Evolutionary conservation across 2,888 invertebrate genomes (phyloP), one percentile per base, ranked within the genome.

Genomic region (Chrysomela aeneicollis): DNA sequence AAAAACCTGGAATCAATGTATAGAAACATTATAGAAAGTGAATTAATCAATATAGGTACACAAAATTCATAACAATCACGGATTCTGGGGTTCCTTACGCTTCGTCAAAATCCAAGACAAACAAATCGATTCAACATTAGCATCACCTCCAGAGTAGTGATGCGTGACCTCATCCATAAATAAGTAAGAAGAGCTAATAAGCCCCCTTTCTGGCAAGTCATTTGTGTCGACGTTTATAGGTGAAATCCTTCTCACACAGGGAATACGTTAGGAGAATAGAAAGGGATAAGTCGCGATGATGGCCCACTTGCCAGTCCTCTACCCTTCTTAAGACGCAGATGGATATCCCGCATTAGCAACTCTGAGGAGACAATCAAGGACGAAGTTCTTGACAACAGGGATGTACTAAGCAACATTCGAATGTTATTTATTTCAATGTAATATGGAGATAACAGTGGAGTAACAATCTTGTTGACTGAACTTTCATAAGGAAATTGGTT

Each of bases 201-300:
- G 68, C 53, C 61, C 61, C 60, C 57, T 57, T 42, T 15, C 42
- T 21, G 61, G 59, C 59, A 62, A 64, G 30, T 66, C 63, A 59
- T 64, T 66, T 61, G 63, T 66, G 59, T 65, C 53, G 57, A 46
- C 61, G 59, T 66, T 62, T 66, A n/a, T n/a, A 62, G 65, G 62
- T 77, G 72, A 78, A 80, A 78, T 77, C 76, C 79, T 73, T 63
- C 74, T 74, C 73, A 76, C 78, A 78, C 76, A 78, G 77, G 55
- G 79, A 80, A 81, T 81, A 77, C 78, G 80, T 81, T 81, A 81
- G 74, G 74, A 76, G 77, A 79, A 79, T 78, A 76, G 78, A 77
- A 73, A 74, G 79, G 77, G 79, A 79, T 79, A 79, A 78, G 74
- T 76, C 75, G 76, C 73, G 79, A 79, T 81, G 80, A 81, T 81